Evolutionary conservation across 2,797 vertebrate species (phyloP).

Genomic region (Enteromius mattozi): DNA sequence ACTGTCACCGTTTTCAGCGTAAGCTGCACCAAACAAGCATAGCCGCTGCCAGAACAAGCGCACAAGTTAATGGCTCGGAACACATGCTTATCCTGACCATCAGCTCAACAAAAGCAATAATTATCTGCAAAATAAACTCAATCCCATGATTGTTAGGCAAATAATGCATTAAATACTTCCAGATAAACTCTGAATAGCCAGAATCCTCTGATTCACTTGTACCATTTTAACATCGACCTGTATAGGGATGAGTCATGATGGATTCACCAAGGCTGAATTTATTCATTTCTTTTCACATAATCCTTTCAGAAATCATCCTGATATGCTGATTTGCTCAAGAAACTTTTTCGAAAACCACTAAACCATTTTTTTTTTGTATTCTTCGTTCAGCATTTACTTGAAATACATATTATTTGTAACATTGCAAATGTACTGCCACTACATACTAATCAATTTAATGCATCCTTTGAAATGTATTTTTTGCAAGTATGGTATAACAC

Average conservation of each 20-base stretch:
- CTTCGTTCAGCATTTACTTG: background rate
- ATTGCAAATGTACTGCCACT: background rate
- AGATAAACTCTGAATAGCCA: slow-evolving; percentile 71
- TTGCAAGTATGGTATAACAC: background rate
- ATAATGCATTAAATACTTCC: slow-evolving; percentile 78
- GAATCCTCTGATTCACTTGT: slow-evolving; percentile 41
- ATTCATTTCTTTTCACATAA: background rate
- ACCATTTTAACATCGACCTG: slow-evolving; percentile 11
- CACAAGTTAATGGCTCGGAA: slow-evolving; percentile 74
- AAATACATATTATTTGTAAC: background rate
- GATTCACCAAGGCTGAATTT: background rate
- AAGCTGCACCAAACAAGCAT: slow-evolving; percentile 39
- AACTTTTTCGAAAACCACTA: background rate
- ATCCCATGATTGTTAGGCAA: slow-evolving; percentile 78
- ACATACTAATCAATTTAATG: background rate
- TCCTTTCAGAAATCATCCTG: background rate
- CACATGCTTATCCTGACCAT: slow-evolving; percentile 76
- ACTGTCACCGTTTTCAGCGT: slow-evolving; percentile 46
- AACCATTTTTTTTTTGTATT: background rate
- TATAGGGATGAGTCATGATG: slow-evolving; percentile 16
- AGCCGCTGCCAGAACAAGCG: slow-evolving; percentile 75
- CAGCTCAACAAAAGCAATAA: slow-evolving; percentile 77
- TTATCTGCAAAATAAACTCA: slow-evolving; percentile 78
- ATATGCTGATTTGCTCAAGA: background rate
- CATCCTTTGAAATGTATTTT: background rate